Evolutionary conservation across 2,113 vertebrate species (phyloP), one percentile per base, ranked within the genome.

Genomic region (Urocitellus parryii): DNA sequence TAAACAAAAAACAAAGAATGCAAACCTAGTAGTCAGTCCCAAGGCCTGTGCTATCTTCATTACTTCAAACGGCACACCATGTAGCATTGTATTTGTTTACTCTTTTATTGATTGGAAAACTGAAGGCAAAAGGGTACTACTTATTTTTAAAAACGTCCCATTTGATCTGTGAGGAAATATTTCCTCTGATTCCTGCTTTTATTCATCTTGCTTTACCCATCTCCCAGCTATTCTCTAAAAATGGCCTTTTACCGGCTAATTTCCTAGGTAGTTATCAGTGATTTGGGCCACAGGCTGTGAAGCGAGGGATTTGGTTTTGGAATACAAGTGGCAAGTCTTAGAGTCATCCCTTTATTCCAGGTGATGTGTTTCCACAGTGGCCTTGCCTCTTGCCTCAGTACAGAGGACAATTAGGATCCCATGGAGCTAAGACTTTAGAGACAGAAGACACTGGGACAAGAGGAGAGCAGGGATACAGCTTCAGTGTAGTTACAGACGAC

Each of bases 41-140:
- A 68, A 73, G 37, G 8, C 53, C 37, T 18, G 4, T 32, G 9
- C 14, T 72, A 3, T 73, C 53, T 42, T 73, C 27, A 4, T 32
- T 17, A 16, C 11, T 32, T 45, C 32, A 70, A 70, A 37, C 1
- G 14, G 10, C 16, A 78, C 8, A 12, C 45, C 42, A 13, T 4
- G 2, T 18, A 67, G 7, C 37, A 79, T 0, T 67, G 4, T 0
- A 20, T 37, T 73, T 37, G 29, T 22, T 70, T 37, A 74, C 17
- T 83, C 68, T 82, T 85, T 91, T 79, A 10, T 51, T 37, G 82
- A 56, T 20, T 39, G 8, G 25, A 84, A 94, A 92, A 80, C 48
- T 58, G 42, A 91, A 95, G 29, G 56, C 39, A 29, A 87, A 73
- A 68, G 37, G 32, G 17, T n/a, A 16, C 27, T 27, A 45, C 25